These are phyloP conservation scores for Hemichromis elongatus DNA, from an alignment of 2,113 vertebrate species.

Conservation along the genomic window DNA sequence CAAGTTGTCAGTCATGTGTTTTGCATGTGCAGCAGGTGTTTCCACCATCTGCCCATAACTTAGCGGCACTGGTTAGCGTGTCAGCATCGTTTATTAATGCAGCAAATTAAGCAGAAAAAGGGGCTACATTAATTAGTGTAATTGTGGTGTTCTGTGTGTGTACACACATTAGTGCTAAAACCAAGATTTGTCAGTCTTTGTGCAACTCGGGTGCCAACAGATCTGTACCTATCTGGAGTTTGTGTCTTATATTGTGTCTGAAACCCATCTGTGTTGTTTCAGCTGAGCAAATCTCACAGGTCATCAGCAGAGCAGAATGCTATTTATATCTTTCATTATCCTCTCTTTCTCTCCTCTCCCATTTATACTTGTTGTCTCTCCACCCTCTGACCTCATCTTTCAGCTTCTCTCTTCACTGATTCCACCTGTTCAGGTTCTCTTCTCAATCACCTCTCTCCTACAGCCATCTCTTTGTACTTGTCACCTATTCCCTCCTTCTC, in stretches of 20 bases:
- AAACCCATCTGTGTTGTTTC: constrained; percentile 42
- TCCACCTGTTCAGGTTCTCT: constrained; percentile 9
- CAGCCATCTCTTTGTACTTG: neutral
- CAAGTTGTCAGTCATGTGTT: constrained; percentile 8
- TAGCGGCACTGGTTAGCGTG: neutral
- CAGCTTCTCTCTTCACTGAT: constrained; percentile 16
- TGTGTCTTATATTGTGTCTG: neutral
- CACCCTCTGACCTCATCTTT: constrained; percentile 24
- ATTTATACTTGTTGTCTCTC: neutral
- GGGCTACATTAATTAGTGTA: neutral
- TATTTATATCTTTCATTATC: constrained; percentile 53
- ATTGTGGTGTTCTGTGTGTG: neutral
- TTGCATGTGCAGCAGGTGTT: neutral
- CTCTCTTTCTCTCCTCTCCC: neutral
- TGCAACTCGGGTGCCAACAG: neutral
- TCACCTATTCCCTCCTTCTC: neutral
- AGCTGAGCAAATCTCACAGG: constrained; percentile 24
- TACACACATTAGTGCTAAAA: neutral
- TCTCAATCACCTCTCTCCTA: neutral
- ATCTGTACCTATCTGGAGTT: neutral
- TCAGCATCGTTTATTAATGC: neutral
- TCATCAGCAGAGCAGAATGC: constrained; percentile 18
- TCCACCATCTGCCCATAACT: neutral
- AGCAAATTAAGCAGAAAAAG: neutral
- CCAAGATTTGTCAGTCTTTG: neutral